Evolutionary conservation across 2,888 invertebrate species (phyloP), one percentile per base, ranked within the genome.

Genomic region (Apamea sordens): DNA sequence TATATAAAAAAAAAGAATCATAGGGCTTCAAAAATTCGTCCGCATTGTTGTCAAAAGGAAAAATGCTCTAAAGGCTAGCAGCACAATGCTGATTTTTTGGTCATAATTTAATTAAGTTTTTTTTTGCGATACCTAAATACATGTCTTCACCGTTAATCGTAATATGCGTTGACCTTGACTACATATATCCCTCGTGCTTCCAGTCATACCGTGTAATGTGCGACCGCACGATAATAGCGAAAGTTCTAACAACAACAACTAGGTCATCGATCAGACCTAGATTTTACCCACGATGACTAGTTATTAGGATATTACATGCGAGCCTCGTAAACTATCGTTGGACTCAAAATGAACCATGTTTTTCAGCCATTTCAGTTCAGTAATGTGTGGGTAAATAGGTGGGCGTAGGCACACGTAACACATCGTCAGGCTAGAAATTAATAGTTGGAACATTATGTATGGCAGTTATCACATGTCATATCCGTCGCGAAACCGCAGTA

Each of bases 241-340:
- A 47, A 61, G 32, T 67, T 41, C 5, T 11, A 70, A 24, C 24
- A 47, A 21, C 24, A 47, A 21, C n/a, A 84, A 50, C 56, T 69
- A 85, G 83, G 85, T 64, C 75, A 76, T 80, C 53, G 81, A 69
- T 75, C 1, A 61, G n/a, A 41, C 64, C 72, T 80, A 80, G 71
- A 78, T 77, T 77, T 73, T 15, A 73, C 47, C 53, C 0, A 10
- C 61, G 47, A 70, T 64, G 24, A 69, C 44, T 63, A 7, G 64
- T 80, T 80, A 85, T 85, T 83, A 85, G 65, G 24, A 84, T 44
- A 73, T 65, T 32, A 81, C 85, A 76, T 76, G 76, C 85, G 50
- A 85, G 41, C 2, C 21, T 73, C 64, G 13, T 72, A 71, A 83
- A n/a, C 15, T 73, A 61, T 24, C 28, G 68, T 28, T 69, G 18